These are phyloP conservation scores for Hymenopus coronatus DNA, from an alignment of 2,888 invertebrate genomes.

Conservation along the genomic window DNA sequence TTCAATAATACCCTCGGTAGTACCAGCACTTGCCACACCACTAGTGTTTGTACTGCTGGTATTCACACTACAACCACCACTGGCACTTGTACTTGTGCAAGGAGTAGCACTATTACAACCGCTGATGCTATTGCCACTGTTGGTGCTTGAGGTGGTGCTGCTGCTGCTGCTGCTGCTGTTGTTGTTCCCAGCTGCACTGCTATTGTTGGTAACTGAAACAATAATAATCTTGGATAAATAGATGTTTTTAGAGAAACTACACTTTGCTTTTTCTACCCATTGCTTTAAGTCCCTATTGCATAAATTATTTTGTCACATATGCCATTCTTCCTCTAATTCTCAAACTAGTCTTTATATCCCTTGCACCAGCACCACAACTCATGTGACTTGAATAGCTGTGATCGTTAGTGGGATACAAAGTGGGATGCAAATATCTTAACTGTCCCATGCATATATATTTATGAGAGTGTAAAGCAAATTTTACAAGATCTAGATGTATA, in stretches of 20 bases:
- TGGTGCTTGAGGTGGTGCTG: not conserved
- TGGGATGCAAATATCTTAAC: too few species aligned
- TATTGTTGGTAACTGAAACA: not conserved
- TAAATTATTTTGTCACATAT: too few species aligned
- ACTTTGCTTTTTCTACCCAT: not conserved
- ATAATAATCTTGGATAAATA: not conserved
- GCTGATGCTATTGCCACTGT: not conserved
- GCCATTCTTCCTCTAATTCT: too few species aligned
- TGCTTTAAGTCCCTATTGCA: too few species aligned
- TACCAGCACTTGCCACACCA: not conserved
- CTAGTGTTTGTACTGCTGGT: constrained; percentile 14
- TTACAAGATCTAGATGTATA: too few species aligned
- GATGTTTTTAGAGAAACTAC: not conserved
- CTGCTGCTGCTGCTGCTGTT: not conserved
- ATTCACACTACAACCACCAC: constrained; percentile 38
- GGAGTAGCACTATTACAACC: not conserved
- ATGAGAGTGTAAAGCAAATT: too few species aligned
- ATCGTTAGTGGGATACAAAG: too few species aligned
- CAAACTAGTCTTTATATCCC: too few species aligned
- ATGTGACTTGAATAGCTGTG: too few species aligned
- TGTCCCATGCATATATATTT: too few species aligned
- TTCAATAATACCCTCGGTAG: constrained; percentile 51
- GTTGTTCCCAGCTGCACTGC: not conserved
- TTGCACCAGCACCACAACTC: too few species aligned
- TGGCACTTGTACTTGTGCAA: not conserved